A percentile compares a stretch with the other conserved stretches of the same genome.
phyloP scores from a whole-genome alignment of 2,113 vertebrate species.

The Agapornis roseicollis region DNA sequence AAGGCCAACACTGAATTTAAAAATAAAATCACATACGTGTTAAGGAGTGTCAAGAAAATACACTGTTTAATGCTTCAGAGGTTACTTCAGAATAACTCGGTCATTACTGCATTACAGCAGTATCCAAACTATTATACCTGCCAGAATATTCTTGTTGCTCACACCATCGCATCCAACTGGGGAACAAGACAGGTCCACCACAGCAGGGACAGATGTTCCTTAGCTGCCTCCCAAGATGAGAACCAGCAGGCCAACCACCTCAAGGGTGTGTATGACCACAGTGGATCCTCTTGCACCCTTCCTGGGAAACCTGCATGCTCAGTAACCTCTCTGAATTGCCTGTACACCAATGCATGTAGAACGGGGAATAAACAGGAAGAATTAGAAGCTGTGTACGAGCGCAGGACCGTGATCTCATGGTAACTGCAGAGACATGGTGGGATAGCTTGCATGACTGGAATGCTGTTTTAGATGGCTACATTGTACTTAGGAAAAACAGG shows the following conservation, averaged over 20 bases:
- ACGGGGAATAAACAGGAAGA: neutral
- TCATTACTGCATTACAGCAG: neutral
- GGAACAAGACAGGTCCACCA: neutral
- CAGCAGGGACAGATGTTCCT: neutral
- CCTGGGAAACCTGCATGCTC: neutral
- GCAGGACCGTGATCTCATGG: neutral
- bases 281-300: neutral
- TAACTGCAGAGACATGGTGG: neutral
- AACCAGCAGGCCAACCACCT: neutral
- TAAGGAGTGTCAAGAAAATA: neutral
- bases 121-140: neutral
- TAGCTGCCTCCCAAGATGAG: neutral
- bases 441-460: neutral
- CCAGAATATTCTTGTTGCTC: neutral
- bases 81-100: neutral
- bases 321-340: neutral
- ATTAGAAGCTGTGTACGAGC: neutral
- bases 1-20: neutral
- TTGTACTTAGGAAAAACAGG: neutral
- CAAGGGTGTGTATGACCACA: neutral
- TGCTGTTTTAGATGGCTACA: neutral
- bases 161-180: neutral
- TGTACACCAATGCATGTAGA: neutral
- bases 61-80: neutral
- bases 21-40: neutral